These are phyloP conservation scores for Agapornis roseicollis DNA, from an alignment of 2,113 vertebrate species.

Conservation along the genomic window DNA sequence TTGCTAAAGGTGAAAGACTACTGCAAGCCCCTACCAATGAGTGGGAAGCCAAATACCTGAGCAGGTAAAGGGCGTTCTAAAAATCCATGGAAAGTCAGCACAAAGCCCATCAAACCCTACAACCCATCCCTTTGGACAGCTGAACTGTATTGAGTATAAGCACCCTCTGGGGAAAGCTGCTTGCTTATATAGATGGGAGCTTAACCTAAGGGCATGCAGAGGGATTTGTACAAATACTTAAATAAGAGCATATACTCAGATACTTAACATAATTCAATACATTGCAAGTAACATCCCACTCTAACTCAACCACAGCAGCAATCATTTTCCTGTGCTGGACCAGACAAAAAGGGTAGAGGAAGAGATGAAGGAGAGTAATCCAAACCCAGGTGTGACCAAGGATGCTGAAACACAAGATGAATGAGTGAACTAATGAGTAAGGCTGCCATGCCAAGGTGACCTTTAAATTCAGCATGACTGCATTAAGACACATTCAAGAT, in stretches of 20 bases:
- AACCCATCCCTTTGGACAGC: neutral
- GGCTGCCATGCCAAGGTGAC: neutral
- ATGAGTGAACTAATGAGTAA: fast-evolving
- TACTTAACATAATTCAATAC: neutral
- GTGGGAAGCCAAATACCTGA: neutral
- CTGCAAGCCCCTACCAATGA: fast-evolving
- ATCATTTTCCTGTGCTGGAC: neutral
- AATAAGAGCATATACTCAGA: neutral
- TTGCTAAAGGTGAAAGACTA: neutral
- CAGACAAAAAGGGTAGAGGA: neutral
- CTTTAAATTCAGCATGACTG: neutral
- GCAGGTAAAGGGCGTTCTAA: neutral
- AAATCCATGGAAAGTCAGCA: neutral
- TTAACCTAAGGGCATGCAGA: neutral
- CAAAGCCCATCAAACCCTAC: neutral
- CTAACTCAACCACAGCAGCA: neutral
- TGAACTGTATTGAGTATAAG: fast-evolving
- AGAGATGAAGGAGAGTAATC: neutral
- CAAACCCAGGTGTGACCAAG: neutral
- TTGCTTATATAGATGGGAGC: neutral
- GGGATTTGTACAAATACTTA: neutral
- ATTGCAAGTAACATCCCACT: neutral
- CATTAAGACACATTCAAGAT: fast-evolving
- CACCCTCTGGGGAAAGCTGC: neutral
- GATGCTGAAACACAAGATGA: neutral